Evolutionary conservation across 2,888 invertebrate species (phyloP).

Genomic region (Notocelia uddmanniana): DNA sequence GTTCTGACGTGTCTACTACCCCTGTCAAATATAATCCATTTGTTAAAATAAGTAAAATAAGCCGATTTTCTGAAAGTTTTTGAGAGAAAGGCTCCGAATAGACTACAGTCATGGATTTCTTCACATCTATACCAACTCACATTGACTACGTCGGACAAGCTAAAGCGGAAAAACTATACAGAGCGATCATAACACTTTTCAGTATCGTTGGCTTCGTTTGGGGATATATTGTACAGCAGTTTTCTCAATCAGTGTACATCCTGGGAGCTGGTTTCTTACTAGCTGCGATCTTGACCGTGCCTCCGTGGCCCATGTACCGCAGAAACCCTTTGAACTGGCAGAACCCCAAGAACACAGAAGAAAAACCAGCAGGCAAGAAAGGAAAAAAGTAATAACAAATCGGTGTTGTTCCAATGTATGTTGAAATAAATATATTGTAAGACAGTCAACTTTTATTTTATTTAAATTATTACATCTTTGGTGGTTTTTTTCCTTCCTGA

Average conservation of each 20-base stretch:
- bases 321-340: slow-evolving; percentile 96
- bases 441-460: slow-evolving; percentile 31
- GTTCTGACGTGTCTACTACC: slow-evolving; percentile 21
- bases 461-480: slow-evolving; percentile 27
- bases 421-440: slow-evolving; percentile 51
- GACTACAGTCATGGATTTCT: slow-evolving; percentile 74
- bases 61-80: neutral
- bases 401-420: slow-evolving; percentile 26
- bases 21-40: neutral
- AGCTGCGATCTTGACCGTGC: slow-evolving; percentile 94
- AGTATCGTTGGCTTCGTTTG: slow-evolving; percentile 96
- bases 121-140: slow-evolving; percentile 81
- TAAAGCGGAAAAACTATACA: slow-evolving; percentile 94
- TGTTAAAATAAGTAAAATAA: neutral
- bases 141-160: slow-evolving; percentile 96
- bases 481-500: slow-evolving; percentile 10
- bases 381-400: slow-evolving; percentile 76
- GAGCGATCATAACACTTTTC: slow-evolving; percentile 95
- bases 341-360: slow-evolving; percentile 86
- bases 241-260: slow-evolving; percentile 97
- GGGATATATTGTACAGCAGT: slow-evolving; percentile 98
- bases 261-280: slow-evolving; percentile 95
- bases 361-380: slow-evolving; percentile 80
- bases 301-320: slow-evolving; percentile 98
- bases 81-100: neutral